A percentile compares a stretch with the other conserved stretches of the same genome.
phyloP scores from a whole-genome alignment of 2,113 vertebrate genomes.

The Onychorhynchus coronatus region DNA sequence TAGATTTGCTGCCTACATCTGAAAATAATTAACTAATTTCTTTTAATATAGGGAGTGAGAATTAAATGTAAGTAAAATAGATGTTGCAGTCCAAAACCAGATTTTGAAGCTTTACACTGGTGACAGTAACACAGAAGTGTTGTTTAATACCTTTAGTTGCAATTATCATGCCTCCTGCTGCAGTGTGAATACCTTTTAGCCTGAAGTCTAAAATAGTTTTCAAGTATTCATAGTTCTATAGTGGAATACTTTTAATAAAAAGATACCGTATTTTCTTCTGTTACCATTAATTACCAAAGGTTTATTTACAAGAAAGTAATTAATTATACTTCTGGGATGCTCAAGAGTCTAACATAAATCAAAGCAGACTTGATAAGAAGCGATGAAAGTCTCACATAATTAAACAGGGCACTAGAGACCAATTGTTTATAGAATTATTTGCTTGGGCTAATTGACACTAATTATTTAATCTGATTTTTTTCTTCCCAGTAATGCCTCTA shows the following conservation, averaged over 20 bases:
- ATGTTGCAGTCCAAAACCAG: not conserved
- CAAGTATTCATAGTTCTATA: not conserved
- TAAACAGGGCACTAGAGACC: slow-evolving; percentile 98
- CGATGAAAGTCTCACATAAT: slow-evolving; percentile 95
- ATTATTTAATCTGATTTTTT: slow-evolving; percentile 99
- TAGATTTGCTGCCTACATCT: not conserved
- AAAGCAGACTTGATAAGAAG: slow-evolving; percentile 92
- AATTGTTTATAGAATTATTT: slow-evolving; percentile 98
- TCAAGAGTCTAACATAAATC: slow-evolving; percentile 94
- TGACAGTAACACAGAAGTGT: not conserved
- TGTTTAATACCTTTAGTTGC: slow-evolving; percentile 31
- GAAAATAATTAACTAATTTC: slow-evolving; percentile 18
- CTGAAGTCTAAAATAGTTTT: slow-evolving; percentile 27
- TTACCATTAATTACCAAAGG: slow-evolving; percentile 81
- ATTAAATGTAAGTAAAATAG: slow-evolving; percentile 25
- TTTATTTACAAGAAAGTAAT: slow-evolving; percentile 97
- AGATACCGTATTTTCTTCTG: slow-evolving; percentile 74
- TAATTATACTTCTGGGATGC: slow-evolving; percentile 97
- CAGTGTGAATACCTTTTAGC: not conserved
- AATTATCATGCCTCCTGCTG: not conserved
- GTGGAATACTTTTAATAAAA: slow-evolving; percentile 62
- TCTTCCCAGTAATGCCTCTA: slow-evolving; percentile 76
- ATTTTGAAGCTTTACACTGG: not conserved
- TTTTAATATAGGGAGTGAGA: slow-evolving; percentile 36
- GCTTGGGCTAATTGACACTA: slow-evolving; percentile 99